Evolutionary conservation across 2,797 vertebrate genomes (phyloP).

Genomic region (Acrossocheilus wenchowensis): DNA sequence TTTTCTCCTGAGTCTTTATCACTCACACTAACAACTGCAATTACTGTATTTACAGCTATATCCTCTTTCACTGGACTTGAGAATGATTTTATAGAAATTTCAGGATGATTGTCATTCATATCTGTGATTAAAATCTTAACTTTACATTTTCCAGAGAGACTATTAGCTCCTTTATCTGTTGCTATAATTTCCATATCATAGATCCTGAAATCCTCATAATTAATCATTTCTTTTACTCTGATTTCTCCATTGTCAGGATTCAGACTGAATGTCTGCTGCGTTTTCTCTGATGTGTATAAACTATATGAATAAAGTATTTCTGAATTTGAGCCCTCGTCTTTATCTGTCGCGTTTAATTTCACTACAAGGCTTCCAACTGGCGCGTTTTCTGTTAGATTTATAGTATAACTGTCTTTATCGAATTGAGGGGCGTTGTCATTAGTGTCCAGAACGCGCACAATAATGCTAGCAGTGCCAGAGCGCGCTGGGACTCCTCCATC

Average conservation of each 20-base stretch:
- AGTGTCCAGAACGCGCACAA: constrained; percentile 54
- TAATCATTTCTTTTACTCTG: constrained; percentile 55
- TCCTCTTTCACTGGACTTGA: constrained; percentile 60
- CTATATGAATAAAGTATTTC: constrained; percentile 57
- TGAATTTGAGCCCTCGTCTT: constrained; percentile 61
- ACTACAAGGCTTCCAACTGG: constrained; percentile 58
- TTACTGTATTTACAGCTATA: constrained; percentile 57
- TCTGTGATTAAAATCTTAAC: constrained; percentile 68
- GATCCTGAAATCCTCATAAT: constrained; percentile 58
- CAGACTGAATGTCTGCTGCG: constrained; percentile 51
- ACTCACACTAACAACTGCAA: constrained; percentile 67
- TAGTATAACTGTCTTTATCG: constrained; percentile 54
- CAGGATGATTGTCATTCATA: constrained; percentile 69
- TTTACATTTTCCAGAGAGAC: constrained; percentile 65
- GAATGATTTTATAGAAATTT: constrained; percentile 63
- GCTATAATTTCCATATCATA: constrained; percentile 63
- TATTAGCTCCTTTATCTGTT: constrained; percentile 67
- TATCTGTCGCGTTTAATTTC: constrained; percentile 61
- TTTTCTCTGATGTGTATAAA: constrained; percentile 52
- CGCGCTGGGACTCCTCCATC: constrained; percentile 54
- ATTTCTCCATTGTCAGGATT: constrained; percentile 58
- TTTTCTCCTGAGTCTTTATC: constrained; percentile 71
- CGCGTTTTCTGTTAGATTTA: constrained; percentile 58
- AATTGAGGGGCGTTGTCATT: constrained; percentile 66
- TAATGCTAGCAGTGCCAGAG: constrained; percentile 57